Evolutionary conservation across 2,888 invertebrate genomes (phyloP).

Genomic region (Incurvaria masculella): DNA sequence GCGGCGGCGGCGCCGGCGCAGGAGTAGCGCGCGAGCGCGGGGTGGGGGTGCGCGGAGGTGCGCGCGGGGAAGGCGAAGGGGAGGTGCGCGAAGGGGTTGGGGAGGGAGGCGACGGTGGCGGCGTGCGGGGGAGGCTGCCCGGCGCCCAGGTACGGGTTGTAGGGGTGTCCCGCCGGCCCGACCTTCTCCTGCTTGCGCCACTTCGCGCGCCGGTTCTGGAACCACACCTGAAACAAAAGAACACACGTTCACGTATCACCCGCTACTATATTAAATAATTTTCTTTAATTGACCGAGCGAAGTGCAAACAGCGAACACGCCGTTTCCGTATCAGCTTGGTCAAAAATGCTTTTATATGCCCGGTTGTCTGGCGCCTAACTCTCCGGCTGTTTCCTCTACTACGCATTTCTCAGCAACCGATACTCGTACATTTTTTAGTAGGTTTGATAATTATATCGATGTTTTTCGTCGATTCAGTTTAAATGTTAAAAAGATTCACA

Average conservation of each 20-base stretch:
- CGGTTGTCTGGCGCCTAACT: no score
- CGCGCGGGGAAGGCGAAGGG: slow-evolving; percentile 68
- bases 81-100: slow-evolving; percentile 71
- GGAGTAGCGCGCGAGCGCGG: not conserved
- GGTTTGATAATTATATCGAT: no score
- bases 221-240: slow-evolving; percentile 75
- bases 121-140: slow-evolving; percentile 61
- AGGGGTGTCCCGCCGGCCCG: slow-evolving; percentile 86
- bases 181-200: slow-evolving; percentile 94
- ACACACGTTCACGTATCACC: no score
- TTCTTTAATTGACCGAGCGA: no score
- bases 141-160: slow-evolving; percentile 76
- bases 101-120: slow-evolving; percentile 67
- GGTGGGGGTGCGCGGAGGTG: slow-evolving; percentile 61
- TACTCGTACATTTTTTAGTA: no score
- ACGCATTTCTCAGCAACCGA: no score
- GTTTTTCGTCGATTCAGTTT: no score
- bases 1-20: not conserved
- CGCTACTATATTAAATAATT: no score
- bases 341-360: no score
- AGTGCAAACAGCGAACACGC: no score
- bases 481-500: slow-evolving; percentile 22
- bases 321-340: no score
- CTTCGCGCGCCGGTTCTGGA: slow-evolving; percentile 89
- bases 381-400: no score